phyloP scores from a whole-genome alignment of 2,797 vertebrate species.

The Acanthiza pusilla region DNA sequence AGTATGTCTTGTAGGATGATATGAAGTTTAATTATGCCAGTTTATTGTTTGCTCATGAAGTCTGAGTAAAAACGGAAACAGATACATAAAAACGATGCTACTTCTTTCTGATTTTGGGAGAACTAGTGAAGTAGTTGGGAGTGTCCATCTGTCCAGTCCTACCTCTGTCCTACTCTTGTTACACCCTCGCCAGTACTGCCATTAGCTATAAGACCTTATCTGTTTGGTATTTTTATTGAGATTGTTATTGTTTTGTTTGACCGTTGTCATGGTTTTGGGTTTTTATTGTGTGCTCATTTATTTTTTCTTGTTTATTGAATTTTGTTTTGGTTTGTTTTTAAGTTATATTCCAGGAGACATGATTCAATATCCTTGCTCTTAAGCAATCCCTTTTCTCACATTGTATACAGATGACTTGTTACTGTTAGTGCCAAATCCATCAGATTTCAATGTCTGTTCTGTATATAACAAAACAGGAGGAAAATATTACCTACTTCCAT shows the following conservation, averaged over 20 bases:
- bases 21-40: neutral
- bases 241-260: neutral
- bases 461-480: neutral
- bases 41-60: neutral
- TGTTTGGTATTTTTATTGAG: neutral
- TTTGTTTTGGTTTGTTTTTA: neutral
- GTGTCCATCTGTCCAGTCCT: neutral
- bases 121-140: neutral
- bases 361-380: neutral
- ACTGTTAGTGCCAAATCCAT: neutral
- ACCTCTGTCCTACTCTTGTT: neutral
- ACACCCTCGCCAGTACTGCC: fast-evolving
- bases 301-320: neutral
- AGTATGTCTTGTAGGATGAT: neutral
- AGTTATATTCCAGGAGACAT: neutral
- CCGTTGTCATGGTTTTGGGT: neutral
- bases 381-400: neutral
- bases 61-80: neutral
- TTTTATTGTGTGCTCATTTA: neutral
- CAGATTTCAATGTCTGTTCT: neutral
- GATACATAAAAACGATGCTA: neutral
- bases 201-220: neutral
- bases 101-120: neutral
- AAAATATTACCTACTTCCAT: neutral
- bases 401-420: neutral